Base-by-base conservation (phyloP, 2,888 invertebrate species). In the Perithous albicinctus region DNA sequence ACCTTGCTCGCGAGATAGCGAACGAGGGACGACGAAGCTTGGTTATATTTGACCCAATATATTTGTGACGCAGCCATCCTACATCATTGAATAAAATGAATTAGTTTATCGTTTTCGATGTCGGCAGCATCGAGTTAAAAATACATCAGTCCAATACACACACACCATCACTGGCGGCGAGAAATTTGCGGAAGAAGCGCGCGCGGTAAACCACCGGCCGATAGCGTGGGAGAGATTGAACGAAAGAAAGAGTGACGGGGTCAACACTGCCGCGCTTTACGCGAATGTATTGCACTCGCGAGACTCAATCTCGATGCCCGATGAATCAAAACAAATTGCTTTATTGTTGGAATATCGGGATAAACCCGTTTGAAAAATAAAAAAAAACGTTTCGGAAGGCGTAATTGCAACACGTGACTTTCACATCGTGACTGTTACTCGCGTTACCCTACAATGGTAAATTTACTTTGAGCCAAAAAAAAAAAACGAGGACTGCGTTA, bases 281-380 rank as follows among this genome's bases (percentile, higher is more conserved):
- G 41, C 41, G 41, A 20, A 54, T 26, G 69, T 54, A 56, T 69
- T 41, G n/a, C 56, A 70, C 56, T 41, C 41, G 41, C 70, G 70
- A 70, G 56, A 56, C 70, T 70, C 43, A 70, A 70, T 70, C 70
- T 70, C 70, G 70, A 70, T 70, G 56, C 70, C 29, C 70, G 43
- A 70, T 70, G 70, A 70, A 70, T 70, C 70, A 70, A 70, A 70
- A 43, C 70, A 56, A 59, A 70, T 70, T 43, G 70, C 43, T 70
- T 70, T 59, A 70, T 70, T 41, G 56, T 70, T 59, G 18, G 43
- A 18, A 56, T 59, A 59, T 43, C 70, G 54, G 35, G 54, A 54
- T 54, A 26, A 32, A 23, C 35, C 38, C 1, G 38, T 23, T 35
- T 18, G 51, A 4, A 0, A 38, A 69, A 69, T 51, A 63, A 35